Evolutionary conservation across 2,797 vertebrate species (phyloP), one percentile per base, ranked within the genome.

Genomic region (Avahi laniger): DNA sequence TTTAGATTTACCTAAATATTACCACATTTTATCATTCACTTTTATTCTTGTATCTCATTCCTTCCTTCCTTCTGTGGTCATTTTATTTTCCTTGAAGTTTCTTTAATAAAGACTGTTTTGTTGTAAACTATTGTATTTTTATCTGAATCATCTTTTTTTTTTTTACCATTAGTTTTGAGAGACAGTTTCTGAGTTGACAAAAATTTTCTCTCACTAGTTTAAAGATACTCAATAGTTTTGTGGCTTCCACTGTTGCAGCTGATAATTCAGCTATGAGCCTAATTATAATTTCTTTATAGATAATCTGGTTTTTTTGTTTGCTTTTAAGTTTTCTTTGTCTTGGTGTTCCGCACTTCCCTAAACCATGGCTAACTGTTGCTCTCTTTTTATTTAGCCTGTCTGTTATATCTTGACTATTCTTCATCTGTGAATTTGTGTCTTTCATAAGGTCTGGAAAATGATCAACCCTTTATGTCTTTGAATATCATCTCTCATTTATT

Each of bases 51-150:
- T 38, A 85, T 61, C 41, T 73, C 57, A 57, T 48, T 67, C 61
- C 24, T 80, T 92, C 63, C 72, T 85, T 35, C 63, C 72, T 85
- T 35, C 57, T 59, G 18, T 33, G 46, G 35, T 76, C 75, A 76
- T 86, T 76, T 72, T 69, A 65, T 94, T 79, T 89, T 52, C 52
- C 76, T 94, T 61, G 7, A 93, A 52, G 17, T 92, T 89, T 18
- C 48, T 80, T 81, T n/a, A 72, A 59, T 59, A 69, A 69, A 69
- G 13, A 7, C n/a, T 86, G 20, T 38, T 67, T 63, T 72, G 38
- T 52, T 35, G 35, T 52, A 17, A 85, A 67, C 10, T 35, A 41
- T 59, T 90, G 15, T 70, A 63, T 89, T 93, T 83, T 48, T 54
- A 17, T 48, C 7, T 33, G 33, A 48, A 72, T 57, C 52, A 52